Conservation (phyloP, 2,113 vertebrate species). For the Euleptes europaea region DNA sequence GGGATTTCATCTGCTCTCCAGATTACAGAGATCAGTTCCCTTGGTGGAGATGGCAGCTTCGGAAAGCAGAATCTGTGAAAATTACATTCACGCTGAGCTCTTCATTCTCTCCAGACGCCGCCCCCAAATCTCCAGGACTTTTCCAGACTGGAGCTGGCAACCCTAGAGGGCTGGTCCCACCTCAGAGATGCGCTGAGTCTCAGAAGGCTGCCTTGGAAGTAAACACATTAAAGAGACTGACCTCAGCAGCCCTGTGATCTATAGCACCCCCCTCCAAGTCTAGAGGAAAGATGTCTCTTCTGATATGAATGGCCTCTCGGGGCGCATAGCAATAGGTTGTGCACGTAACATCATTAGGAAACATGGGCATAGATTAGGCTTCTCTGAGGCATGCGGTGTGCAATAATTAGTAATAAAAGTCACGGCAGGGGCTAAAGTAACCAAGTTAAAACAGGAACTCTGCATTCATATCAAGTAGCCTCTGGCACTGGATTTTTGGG, state of each 20-base stretch:
- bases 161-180: too few species aligned
- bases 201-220: background rate
- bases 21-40: too few species aligned
- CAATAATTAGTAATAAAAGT: constrained; percentile 99
- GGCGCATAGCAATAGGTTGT: constrained; percentile 61
- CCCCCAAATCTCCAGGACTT: too few species aligned
- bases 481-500: background rate
- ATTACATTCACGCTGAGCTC: too few species aligned
- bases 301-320: constrained; percentile 66
- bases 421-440: constrained; percentile 78
- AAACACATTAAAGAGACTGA: background rate
- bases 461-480: constrained; percentile 57
- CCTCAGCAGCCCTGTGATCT: background rate
- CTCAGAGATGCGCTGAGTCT: too few species aligned
- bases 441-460: constrained; percentile 59
- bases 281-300: constrained; percentile 61
- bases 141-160: too few species aligned
- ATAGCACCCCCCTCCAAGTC: background rate
- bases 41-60: too few species aligned
- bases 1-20: too few species aligned
- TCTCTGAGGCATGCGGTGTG: constrained; percentile 83
- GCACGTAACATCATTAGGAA: constrained; percentile 73
- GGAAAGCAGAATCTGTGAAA: too few species aligned
- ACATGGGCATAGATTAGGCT: constrained; percentile 76
- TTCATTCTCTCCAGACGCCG: too few species aligned